A percentile compares a stretch with the other conserved stretches of the same genome.
These are phyloP conservation scores for Paracyclopina nana DNA, from an alignment of 1,140 invertebrate genomes.

Conservation along the genomic window DNA sequence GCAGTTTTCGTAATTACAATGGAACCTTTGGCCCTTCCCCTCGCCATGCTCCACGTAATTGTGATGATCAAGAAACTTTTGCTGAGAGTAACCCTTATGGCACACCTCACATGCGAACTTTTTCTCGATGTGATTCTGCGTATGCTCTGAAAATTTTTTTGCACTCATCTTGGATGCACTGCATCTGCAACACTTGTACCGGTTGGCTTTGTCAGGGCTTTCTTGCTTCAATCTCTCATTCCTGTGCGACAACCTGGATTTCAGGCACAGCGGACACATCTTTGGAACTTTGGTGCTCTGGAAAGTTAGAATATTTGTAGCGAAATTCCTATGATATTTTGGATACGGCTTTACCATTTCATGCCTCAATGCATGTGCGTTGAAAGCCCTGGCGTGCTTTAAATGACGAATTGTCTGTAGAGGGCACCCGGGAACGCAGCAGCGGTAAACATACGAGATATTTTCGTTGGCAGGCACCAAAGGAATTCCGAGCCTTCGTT, in stretches of 20 bases:
- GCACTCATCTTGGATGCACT: neutral
- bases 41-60: neutral
- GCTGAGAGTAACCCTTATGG: neutral
- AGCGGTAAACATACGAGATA: too few species aligned
- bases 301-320: too few species aligned
- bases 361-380: too few species aligned
- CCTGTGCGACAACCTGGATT: neutral
- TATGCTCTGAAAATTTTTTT: neutral
- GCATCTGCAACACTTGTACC: conserved; percentile 1
- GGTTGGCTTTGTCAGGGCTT: neutral
- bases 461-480: too few species aligned
- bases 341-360: too few species aligned
- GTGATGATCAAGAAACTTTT: neutral
- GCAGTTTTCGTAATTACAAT: neutral
- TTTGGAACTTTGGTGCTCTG: too few species aligned
- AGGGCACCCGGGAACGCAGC: too few species aligned
- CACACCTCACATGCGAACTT: neutral
- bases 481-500: too few species aligned
- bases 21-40: neutral
- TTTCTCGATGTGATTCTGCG: neutral
- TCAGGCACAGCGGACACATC: neutral
- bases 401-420: too few species aligned
- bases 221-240: neutral
- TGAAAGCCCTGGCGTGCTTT: too few species aligned
- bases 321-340: too few species aligned